phyloP scores from a whole-genome alignment of 2,797 vertebrate species.

The Hipposideros larvatus region DNA sequence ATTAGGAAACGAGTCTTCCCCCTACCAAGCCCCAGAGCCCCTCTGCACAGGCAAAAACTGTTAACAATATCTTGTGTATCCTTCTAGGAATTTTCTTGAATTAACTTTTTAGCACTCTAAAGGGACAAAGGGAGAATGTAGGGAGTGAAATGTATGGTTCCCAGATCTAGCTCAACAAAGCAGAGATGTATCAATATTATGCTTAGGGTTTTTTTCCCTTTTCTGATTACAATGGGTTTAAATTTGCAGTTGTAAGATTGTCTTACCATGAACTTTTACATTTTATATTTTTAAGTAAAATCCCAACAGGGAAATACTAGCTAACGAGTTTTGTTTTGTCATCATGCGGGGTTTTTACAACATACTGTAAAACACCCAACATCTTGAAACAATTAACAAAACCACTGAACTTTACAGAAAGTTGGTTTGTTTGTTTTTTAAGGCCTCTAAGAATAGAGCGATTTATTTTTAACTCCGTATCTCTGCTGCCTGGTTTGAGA shows the following conservation, averaged over 20 bases:
- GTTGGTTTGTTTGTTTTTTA: constrained; percentile 67
- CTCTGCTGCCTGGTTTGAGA: constrained; percentile 63
- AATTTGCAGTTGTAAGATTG: background rate
- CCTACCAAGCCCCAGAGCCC: background rate
- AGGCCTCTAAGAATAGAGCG: constrained; percentile 57
- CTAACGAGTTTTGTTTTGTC: constrained; percentile 68
- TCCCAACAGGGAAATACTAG: constrained; percentile 28
- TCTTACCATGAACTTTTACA: background rate
- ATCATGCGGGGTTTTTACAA: constrained; percentile 68
- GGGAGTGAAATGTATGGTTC: background rate
- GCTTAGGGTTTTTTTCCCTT: background rate
- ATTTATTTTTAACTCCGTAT: constrained; percentile 72
- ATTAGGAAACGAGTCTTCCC: constrained; percentile 51
- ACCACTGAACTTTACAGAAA: constrained; percentile 69
- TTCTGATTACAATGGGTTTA: constrained; percentile 33
- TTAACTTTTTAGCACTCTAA: constrained; percentile 38
- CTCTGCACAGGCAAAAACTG: background rate
- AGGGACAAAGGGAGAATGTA: constrained; percentile 27
- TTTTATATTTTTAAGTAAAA: constrained; percentile 71
- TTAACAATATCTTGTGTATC: constrained; percentile 14
- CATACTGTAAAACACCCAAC: constrained; percentile 56
- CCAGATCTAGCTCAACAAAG: constrained; percentile 32
- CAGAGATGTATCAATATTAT: background rate
- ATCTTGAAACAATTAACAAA: constrained; percentile 80
- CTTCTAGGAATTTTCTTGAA: constrained; percentile 60